phyloP scores from a whole-genome alignment of 64 coral and sea anemone species.

The Hydrozoanthus tunicans region DNA sequence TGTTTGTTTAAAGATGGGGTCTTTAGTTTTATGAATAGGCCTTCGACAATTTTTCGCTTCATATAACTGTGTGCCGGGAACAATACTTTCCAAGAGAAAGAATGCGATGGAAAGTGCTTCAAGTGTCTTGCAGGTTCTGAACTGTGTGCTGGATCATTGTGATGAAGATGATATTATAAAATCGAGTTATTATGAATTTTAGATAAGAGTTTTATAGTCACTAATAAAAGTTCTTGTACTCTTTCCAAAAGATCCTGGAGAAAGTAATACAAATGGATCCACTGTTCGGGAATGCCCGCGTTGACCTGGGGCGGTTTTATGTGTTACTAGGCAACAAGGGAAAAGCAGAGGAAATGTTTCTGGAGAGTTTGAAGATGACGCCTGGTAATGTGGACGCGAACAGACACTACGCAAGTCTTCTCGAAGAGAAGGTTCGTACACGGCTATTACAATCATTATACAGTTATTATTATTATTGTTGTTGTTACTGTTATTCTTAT shows the following conservation, averaged over 20 bases:
- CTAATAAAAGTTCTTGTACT: background rate
- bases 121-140: no score
- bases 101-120: no score
- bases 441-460: background rate
- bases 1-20: no score
- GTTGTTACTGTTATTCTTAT: background rate
- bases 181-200: no score
- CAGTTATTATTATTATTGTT: background rate
- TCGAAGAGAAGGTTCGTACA: background rate
- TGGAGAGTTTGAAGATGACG: conserved; percentile 38
- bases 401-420: conserved; percentile 48
- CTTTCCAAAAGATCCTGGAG: conserved; percentile 10
- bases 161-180: no score
- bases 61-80: no score
- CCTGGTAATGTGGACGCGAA: conserved; percentile 42
- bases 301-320: conserved; percentile 45
- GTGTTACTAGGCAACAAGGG: conserved; percentile 1
- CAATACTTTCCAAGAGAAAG: no score
- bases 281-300: conserved; percentile 49
- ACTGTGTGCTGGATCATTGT: no score
- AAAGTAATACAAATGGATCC: conserved; percentile 40
- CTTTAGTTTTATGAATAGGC: no score
- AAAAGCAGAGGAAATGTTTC: conserved; percentile 36
- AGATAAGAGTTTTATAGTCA: no score
- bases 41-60: no score